Evolutionary conservation across 2,797 vertebrate genomes (phyloP), one percentile per base, ranked within the genome.

Genomic region (Helarctos malayanus): DNA sequence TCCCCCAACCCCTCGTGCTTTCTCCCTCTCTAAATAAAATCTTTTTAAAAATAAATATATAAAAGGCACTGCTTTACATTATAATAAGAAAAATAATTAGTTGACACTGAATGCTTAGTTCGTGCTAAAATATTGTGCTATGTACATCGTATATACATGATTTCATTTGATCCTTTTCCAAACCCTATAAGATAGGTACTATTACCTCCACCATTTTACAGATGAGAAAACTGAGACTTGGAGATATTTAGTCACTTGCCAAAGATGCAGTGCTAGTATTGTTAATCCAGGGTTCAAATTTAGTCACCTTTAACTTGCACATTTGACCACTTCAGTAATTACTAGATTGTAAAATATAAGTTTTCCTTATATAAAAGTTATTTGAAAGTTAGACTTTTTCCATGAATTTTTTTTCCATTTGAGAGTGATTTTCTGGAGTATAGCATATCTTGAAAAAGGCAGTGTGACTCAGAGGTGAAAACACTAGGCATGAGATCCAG

Each of bases 171-270:
- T 54, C 57, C 65, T 84, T 83, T 68, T 69, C 84, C 10, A 92
- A 69, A 71, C 83, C 56, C 69, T 91, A 0, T 47, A 82, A 94
- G 19, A 23, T 47, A 81, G 23, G 27, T 80, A 25, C 29, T 54
- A 27, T n/a, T 38, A 69, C 16, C 68, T 87, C 15, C 7, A 19
- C n/a, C 54, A 76, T 69, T 78, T 85, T n/a, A 83, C 52, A 91
- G 86, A 89, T 27, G 79, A 80, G 41, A 49, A 95, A 83, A 91
- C 25, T 9, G 56, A 94, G 69, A 71, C 76, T 69, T 63, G 41
- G 21, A 45, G 19, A 76, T 52, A 68, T 45, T 29, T 56, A 86
- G 59, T 94, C 71, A 57, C n/a, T 86, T 85, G 68, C 19, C 59
- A 88, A 79, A 54, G 25, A 93, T 16, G 57, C 73, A 76, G 52